These are phyloP conservation scores for Allolobophora icterica DNA, from an alignment of 2,888 invertebrate species.

Conservation along the genomic window DNA sequence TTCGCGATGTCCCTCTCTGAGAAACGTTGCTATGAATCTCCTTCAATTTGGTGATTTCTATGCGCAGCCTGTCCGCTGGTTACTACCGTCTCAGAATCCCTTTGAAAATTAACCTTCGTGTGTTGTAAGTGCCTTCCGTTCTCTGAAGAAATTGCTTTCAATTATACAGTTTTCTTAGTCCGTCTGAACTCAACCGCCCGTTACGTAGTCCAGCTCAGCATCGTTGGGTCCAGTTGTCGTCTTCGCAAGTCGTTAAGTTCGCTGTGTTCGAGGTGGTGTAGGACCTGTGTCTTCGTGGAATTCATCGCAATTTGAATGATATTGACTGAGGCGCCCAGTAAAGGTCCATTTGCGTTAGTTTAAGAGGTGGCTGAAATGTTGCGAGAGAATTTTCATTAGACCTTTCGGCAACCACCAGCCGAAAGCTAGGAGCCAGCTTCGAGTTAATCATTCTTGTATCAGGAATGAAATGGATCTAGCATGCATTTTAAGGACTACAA, in stretches of 20 bases:
- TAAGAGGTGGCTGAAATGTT: not conserved
- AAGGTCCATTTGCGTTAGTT: not conserved
- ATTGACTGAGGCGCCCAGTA: not conserved
- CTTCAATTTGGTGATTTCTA: not conserved
- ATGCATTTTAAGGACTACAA: not conserved
- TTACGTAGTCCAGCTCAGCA: not conserved
- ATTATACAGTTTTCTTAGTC: not conserved
- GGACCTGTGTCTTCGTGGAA: not conserved
- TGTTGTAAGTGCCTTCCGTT: not conserved
- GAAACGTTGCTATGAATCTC: not conserved
- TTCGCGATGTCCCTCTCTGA: not conserved
- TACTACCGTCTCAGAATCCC: constrained; percentile 2
- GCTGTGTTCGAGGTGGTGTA: not conserved
- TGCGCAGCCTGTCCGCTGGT: not conserved
- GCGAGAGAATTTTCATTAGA: not conserved
- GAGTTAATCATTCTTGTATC: not conserved
- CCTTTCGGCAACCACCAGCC: not conserved
- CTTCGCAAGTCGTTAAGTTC: not conserved
- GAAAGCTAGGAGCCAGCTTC: not conserved
- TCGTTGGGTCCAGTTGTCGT: not conserved
- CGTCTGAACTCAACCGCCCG: not conserved
- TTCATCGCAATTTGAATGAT: not conserved
- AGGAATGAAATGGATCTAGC: not conserved
- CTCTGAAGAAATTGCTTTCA: not conserved
- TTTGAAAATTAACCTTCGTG: not conserved